phyloP scores from a whole-genome alignment of 2,797 vertebrate species.

The Acanthiza pusilla region DNA sequence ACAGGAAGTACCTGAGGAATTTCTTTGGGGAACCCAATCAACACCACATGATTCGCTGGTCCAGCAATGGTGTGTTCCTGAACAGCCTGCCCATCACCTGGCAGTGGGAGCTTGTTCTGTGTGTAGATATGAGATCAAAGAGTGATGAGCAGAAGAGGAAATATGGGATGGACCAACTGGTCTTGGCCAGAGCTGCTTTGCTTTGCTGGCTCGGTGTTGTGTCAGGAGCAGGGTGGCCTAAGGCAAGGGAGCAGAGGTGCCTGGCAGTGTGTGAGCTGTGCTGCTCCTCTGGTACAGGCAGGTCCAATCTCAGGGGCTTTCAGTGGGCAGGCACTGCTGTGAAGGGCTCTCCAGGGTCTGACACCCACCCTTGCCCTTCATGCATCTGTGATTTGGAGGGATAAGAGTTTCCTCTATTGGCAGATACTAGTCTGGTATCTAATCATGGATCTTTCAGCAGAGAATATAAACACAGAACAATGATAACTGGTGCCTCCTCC shows the following conservation, averaged over 20 bases:
- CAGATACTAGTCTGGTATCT: not conserved
- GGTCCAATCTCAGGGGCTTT: not conserved
- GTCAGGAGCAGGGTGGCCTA: not conserved
- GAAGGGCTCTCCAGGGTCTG: not conserved
- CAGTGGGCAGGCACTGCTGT: not conserved
- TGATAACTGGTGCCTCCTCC: not conserved
- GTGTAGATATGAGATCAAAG: not conserved
- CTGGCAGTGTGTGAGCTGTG: not conserved
- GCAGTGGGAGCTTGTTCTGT: not conserved
- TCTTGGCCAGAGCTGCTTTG: not conserved
- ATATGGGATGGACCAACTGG: not conserved
- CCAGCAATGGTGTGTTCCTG: not conserved
- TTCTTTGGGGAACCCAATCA: not conserved
- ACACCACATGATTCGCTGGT: accelerated
- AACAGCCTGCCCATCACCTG: not conserved
- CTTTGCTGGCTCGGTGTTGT: not conserved
- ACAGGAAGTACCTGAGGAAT: not conserved
- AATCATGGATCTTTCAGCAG: not conserved
- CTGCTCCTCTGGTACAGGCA: not conserved
- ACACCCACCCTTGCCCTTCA: not conserved
- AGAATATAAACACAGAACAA: not conserved
- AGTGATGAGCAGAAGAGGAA: not conserved
- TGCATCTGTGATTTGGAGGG: not conserved
- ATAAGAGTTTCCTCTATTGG: not conserved
- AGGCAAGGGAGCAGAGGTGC: not conserved